Base-by-base conservation (phyloP, 2,797 vertebrate species). In the Acrocephalus scirpaceus region DNA sequence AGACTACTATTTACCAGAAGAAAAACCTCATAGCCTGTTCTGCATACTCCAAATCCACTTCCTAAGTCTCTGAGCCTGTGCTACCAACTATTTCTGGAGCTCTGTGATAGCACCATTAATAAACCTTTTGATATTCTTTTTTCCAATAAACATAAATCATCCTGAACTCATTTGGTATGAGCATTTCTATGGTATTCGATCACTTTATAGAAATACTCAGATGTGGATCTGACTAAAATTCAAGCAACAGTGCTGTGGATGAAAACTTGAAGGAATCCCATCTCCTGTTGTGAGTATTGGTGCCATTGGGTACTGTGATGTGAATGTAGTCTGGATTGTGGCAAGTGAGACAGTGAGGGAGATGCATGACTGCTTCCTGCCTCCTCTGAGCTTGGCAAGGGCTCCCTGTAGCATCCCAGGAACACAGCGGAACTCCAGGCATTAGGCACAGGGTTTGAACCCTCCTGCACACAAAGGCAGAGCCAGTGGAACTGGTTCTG, bases 61-160 rank as follows among this genome's bases (percentile, higher is more conserved):
- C 69, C 65, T 76, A 48, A 32, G 38, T 82, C 95, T 95, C 88
- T 90, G 50, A 88, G 73, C 44, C 73, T 66, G 29, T 75, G 71
- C 67, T 83, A 69, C 89, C 76, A 92, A 54, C 64, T 30, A 38
- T 83, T 96, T 89, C 71, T 60, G 88, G 71, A 94, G 64, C 19
- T 90, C 57, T 74, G 16, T 22, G 44, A 53, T 67, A 89, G 75
- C 38, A 83, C 45, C 19, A 61, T 94, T 84, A 78, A 89, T 87
- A 96, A 90, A 60, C 20, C 44, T 81, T 85, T 93, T 32, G 19
- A 51, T 92, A 88, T 67, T 73, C 8, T 91, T 92, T 94, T 86
- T 27, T 88, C 61, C 95, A 74, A 76, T 83, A 71, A 92, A 77
- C 0, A 1, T 85, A 94, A 93, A 90, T 88, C n/a, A 62, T 64